Base-by-base conservation (phyloP, 2,888 invertebrate species). In the Drosophila dives region DNA sequence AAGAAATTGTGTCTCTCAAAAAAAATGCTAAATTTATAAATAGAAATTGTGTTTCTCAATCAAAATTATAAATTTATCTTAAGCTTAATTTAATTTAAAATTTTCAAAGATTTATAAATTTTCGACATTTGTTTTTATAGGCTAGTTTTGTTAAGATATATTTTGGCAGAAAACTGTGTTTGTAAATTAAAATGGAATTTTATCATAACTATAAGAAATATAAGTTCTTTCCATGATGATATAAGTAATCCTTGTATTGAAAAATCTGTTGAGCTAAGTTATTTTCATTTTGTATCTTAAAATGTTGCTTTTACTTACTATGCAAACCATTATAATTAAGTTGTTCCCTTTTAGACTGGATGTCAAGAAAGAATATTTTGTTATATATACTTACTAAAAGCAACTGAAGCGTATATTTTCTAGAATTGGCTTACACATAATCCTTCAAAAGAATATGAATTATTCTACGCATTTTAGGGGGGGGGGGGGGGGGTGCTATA, bases 351-450 rank as follows among this genome's bases (percentile, higher is more conserved):
- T 7, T 12, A 15, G 12, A 12, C 7, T 23, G 45, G 15, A 20
- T 4, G 20, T n/a, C 12, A 4, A 0, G 17, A 48, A 17, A 5
- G 23, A 45, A 23, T 23, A 23, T n/a, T 40, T 40, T 12, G 5
- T 11, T 11, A 6, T 11, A 42, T 15, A 45, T 20, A 32, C 40
- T 56, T n/a, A n/a, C n/a, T n/a, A n/a, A n/a, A n/a, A n/a, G n/a
- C n/a, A n/a, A n/a, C 17, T 48, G 29, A 33, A 32, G 40, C 36
- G 42, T 12, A n/a, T 64, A 54, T 36, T n/a, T 26, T 23, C 11
- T 20, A n/a, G 32, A 42, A 32, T 42, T 54, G 32, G 12, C 32
- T 34, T 32, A 11, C 20, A 29, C n/a, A 48, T 72, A 79, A 79
- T 75, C 77, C 64, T 29, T 36, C 2, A 63, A 8, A 48, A 42